phyloP scores from a whole-genome alignment of 1,140 invertebrate species.

The Nilaparvata lugens region DNA sequence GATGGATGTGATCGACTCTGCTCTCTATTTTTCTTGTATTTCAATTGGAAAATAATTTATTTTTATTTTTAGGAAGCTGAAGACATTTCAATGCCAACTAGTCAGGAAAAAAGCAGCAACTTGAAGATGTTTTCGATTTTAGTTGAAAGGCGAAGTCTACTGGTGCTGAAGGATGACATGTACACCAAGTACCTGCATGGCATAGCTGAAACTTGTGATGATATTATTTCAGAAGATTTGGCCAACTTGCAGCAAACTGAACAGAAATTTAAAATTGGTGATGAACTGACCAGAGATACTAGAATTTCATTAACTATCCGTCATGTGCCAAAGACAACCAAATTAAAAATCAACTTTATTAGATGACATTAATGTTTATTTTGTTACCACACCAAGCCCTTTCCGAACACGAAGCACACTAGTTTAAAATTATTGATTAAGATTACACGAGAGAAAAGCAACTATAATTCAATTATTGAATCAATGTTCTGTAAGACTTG shows the following conservation, averaged over 20 bases:
- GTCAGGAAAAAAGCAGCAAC: too few relatives aligned
- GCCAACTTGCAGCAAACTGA: conserved; percentile 57
- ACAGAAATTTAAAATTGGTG: conserved; percentile 41
- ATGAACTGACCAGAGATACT: conserved; percentile 51
- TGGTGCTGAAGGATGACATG: conserved; percentile 74
- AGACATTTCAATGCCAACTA: too few relatives aligned
- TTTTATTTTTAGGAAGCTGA: too few relatives aligned
- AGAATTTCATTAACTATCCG: conserved; percentile 89
- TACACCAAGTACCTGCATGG: conserved; percentile 84
- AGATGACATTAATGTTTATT: conserved; percentile 23
- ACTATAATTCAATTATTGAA: too few relatives aligned
- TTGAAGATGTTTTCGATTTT: conserved; percentile 46
- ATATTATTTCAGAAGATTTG: conserved; percentile 53
- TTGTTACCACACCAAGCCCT: too few relatives aligned
- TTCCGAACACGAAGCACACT: too few relatives aligned
- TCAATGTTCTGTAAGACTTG: too few relatives aligned
- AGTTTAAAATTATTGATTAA: too few relatives aligned
- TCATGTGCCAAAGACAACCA: conserved; percentile 83
- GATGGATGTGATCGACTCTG: too few relatives aligned
- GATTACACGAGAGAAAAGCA: too few relatives aligned
- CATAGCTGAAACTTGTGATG: conserved; percentile 66
- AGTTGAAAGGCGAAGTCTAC: conserved; percentile 77
- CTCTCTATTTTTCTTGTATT: too few relatives aligned
- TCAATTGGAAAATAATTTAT: too few relatives aligned
- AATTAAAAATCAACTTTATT: conserved; percentile 56